phyloP scores from a whole-genome alignment of 2,113 vertebrate genomes.

The Phrynocephalus versicolor region DNA sequence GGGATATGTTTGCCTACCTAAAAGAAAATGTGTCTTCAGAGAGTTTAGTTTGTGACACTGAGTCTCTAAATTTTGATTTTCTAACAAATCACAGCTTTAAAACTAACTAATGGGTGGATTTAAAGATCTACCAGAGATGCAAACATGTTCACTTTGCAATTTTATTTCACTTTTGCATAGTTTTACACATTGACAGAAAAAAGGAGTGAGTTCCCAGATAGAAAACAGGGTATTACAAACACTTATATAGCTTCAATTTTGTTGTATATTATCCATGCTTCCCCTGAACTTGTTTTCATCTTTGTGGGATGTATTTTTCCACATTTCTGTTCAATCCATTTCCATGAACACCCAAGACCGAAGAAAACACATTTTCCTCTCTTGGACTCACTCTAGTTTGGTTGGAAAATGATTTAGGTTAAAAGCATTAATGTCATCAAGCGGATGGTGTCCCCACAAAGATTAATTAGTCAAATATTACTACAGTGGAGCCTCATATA shows the following conservation, averaged over 20 bases:
- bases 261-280: background rate
- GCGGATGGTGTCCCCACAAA: background rate
- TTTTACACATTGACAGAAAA: background rate
- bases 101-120: too few relatives aligned
- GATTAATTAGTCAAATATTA: background rate
- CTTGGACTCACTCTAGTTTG: too few relatives aligned
- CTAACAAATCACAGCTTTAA: background rate
- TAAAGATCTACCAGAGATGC: background rate
- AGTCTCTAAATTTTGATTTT: background rate
- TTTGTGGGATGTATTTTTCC: background rate
- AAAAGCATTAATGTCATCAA: background rate
- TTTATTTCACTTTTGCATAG: background rate
- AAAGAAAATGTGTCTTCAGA: background rate
- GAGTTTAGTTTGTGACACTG: background rate
- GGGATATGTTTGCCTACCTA: background rate
- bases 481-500: too few relatives aligned
- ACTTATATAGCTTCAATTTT: too few relatives aligned
- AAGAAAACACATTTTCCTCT: background rate
- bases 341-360: background rate
- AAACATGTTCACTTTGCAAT: background rate
- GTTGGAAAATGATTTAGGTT: background rate
- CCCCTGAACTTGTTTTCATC: background rate
- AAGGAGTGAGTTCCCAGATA: background rate
- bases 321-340: background rate
- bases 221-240: too few relatives aligned